phyloP scores from a whole-genome alignment of 2,113 vertebrate species.

The Callaeas wilsoni region DNA sequence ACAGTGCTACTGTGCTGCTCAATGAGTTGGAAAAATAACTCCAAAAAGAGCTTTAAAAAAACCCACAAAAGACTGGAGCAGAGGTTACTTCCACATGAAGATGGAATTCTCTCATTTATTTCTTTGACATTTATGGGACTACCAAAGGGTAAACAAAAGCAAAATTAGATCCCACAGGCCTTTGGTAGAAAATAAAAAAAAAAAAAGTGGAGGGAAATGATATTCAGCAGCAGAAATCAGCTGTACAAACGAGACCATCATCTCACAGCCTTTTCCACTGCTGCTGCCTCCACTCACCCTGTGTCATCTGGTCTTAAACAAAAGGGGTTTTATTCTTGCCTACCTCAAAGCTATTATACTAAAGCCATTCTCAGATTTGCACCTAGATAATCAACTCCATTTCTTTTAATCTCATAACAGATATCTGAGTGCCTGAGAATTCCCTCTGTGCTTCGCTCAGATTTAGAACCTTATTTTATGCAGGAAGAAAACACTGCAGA shows the following conservation, averaged over 20 bases:
- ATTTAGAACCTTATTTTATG: neutral
- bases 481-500: neutral
- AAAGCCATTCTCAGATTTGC: neutral
- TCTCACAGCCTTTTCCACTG: neutral
- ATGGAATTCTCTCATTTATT: slow-evolving; percentile 17
- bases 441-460: neutral
- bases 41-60: neutral
- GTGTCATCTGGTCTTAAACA: neutral
- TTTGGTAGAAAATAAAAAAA: neutral
- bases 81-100: slow-evolving; percentile 28
- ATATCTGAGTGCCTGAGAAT: neutral
- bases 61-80: neutral
- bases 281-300: neutral
- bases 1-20: neutral
- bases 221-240: neutral
- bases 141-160: slow-evolving; percentile 48
- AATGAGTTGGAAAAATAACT: slow-evolving; percentile 44
- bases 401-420: neutral
- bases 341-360: neutral
- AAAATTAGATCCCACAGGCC: slow-evolving; percentile 53
- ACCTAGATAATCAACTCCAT: neutral
- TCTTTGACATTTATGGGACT: slow-evolving; percentile 49
- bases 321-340: neutral
- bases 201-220: neutral
- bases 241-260: slow-evolving; percentile 8